A percentile compares a stretch with the other conserved stretches of the same genome.
phyloP scores from a whole-genome alignment of 2,888 invertebrate genomes.

The Morpho deidamia region DNA sequence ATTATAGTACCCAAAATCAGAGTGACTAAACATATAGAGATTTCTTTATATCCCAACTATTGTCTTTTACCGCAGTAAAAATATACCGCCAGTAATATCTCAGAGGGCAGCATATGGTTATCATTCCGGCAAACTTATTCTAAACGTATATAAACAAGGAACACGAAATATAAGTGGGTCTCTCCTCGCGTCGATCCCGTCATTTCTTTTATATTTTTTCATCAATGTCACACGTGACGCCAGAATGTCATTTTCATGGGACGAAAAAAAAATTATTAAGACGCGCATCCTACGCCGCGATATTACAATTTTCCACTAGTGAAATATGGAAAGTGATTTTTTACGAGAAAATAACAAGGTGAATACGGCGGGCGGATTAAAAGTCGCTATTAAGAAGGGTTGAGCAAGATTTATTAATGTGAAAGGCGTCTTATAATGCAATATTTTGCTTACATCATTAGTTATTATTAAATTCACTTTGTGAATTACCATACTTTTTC shows the following conservation, averaged over 20 bases:
- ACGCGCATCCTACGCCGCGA: slow-evolving; percentile 54
- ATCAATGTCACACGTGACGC: slow-evolving; percentile 78
- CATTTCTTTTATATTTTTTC: slow-evolving; percentile 77
- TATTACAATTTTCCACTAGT: slow-evolving; percentile 76
- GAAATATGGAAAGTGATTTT: slow-evolving; percentile 77
- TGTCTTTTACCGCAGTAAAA: slow-evolving; percentile 6
- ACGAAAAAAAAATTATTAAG: slow-evolving; percentile 75
- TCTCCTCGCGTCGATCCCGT: slow-evolving; percentile 53
- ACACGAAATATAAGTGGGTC: slow-evolving; percentile 22
- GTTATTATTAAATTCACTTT: slow-evolving; percentile 1
- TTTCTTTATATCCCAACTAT: background rate
- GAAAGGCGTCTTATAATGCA: slow-evolving; percentile 20
- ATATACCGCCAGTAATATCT: slow-evolving; percentile 12
- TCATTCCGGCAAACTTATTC: slow-evolving; percentile 10
- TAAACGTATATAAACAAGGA: slow-evolving; percentile 23
- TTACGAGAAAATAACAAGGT: slow-evolving; percentile 75
- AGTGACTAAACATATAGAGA: no score
- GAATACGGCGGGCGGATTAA: slow-evolving; percentile 60
- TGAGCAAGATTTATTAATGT: slow-evolving; percentile 40
- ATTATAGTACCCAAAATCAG: no score
- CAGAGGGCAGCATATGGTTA: slow-evolving; percentile 14
- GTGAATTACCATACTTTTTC: background rate
- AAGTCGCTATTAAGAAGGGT: slow-evolving; percentile 53
- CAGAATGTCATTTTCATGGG: slow-evolving; percentile 75
- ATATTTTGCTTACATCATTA: slow-evolving; percentile 9